These are phyloP conservation scores for Dyspetes luteomarginatus DNA, from an alignment of 2,888 invertebrate genomes.

Conservation along the genomic window DNA sequence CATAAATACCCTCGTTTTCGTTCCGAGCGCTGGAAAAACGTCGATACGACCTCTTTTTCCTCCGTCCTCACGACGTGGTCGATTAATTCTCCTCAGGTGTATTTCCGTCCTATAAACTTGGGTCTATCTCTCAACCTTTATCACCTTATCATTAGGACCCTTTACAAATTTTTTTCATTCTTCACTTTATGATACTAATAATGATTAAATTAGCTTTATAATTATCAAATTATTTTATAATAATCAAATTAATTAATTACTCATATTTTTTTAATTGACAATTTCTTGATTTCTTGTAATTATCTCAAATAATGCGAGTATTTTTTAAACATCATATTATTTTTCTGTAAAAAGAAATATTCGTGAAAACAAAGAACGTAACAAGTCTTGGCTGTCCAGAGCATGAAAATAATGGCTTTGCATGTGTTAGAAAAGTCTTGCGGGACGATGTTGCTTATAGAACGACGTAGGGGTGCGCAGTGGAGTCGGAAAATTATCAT, in stretches of 20 bases:
- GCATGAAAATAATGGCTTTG: slow-evolving; percentile 24
- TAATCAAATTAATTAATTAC: no score
- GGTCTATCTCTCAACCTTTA: neutral
- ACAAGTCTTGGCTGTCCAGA: neutral
- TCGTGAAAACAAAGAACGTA: neutral
- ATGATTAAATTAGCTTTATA: no score
- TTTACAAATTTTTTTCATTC: neutral
- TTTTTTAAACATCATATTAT: neutral
- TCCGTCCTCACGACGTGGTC: neutral
- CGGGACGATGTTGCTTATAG: slow-evolving; percentile 1
- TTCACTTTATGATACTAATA: no score
- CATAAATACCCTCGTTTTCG: slow-evolving; percentile 64
- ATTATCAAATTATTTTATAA: no score
- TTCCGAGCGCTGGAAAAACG: slow-evolving; percentile 55
- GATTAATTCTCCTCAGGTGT: slow-evolving; percentile 43
- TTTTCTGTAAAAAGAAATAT: neutral
- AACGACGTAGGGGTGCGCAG: slow-evolving; percentile 10
- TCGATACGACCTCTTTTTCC: slow-evolving; percentile 54
- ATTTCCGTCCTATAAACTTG: slow-evolving; percentile 28
- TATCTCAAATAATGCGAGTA: neutral
- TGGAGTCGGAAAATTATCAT: slow-evolving; percentile 56
- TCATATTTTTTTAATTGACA: no score
- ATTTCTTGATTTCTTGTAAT: no score
- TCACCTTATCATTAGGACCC: neutral
- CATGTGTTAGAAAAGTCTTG: slow-evolving; percentile 24